Base-by-base conservation (phyloP, 2,113 vertebrate species). In the Oxygymnocypris stewartii region DNA sequence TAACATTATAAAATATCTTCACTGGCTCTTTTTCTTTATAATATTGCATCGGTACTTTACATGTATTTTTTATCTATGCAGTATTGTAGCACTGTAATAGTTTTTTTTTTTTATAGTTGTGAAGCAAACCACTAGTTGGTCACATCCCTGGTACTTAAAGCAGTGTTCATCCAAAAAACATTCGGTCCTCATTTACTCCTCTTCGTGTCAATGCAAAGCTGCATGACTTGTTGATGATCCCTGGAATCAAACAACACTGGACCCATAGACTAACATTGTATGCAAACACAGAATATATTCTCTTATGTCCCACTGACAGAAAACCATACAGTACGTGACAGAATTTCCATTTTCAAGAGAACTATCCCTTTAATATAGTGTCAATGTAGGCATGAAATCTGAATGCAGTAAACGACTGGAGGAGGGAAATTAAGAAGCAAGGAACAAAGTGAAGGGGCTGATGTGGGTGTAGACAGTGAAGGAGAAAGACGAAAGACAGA, bases 401-500 rank as follows among this genome's bases (percentile, higher is more conserved):
- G 57, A 42, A 82, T 18, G 67, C 16, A 59, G 71, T 37, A 47
- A 75, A 77, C n/a, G 37, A 14, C n/a, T 61, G 57, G 11, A 61
- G 37, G 35, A 42, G 42, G 82, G 35, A 35, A 54, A 80, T 25
- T 9, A 75, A 37, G 13, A 20, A 31, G 25, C 49, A 78, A 78
- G 49, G 47, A 78, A 35, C 76, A 78, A 78, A 78, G 49, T n/a
- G 61, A 82, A 49, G n/a, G 1, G 78, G 6, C 7, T 79, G 25
- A 57, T n/a, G 67, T 18, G 23, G 31, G 42, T 54, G 49, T 51
- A 23, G 76, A 78, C 76, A 73, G 40, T 20, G 49, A 80, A 14
- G 18, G 59, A 80, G 51, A 76, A 42, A 69, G 65, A 82, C 2
- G 12, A 77, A 84, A 88, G 84, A 84, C 78, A 88, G 79, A 42